Conservation (phyloP, 1,140 invertebrate species). For the Orchestia grillus region DNA sequence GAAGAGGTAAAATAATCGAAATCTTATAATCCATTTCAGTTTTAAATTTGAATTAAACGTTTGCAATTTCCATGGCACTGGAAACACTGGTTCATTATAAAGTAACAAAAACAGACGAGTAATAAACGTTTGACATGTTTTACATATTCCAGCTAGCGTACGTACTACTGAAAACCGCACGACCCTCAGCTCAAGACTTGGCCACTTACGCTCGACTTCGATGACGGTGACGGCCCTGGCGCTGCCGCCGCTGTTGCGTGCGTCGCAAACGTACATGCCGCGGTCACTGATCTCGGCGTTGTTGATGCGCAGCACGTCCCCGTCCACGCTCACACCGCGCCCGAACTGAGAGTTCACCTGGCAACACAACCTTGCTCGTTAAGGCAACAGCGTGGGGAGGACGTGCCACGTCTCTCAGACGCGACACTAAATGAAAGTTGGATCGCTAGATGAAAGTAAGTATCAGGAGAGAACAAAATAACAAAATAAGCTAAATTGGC, state of each 20-base stretch:
- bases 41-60: too few species aligned
- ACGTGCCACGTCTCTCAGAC: too few species aligned
- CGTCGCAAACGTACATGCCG: conserved; percentile 84
- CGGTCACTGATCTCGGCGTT: conserved; percentile 81
- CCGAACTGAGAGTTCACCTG: conserved; percentile 63
- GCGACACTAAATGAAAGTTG: too few species aligned
- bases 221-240: conserved; percentile 81
- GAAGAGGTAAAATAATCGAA: too few species aligned
- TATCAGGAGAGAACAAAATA: too few species aligned
- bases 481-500: too few species aligned
- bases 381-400: too few species aligned
- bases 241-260: conserved; percentile 74
- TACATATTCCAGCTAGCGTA: background rate
- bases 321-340: conserved; percentile 70
- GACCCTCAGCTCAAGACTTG: background rate
- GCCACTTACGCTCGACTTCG: conserved; percentile 86
- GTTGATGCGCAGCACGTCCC: conserved; percentile 80
- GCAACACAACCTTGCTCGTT: background rate
- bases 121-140: background rate
- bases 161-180: background rate
- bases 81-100: too few species aligned
- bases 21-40: too few species aligned
- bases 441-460: too few species aligned
- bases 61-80: too few species aligned
- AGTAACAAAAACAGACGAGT: too few species aligned